Conservation (phyloP, 64 coral and sea anemone genomes). For the Anthopleura sola region DNA sequence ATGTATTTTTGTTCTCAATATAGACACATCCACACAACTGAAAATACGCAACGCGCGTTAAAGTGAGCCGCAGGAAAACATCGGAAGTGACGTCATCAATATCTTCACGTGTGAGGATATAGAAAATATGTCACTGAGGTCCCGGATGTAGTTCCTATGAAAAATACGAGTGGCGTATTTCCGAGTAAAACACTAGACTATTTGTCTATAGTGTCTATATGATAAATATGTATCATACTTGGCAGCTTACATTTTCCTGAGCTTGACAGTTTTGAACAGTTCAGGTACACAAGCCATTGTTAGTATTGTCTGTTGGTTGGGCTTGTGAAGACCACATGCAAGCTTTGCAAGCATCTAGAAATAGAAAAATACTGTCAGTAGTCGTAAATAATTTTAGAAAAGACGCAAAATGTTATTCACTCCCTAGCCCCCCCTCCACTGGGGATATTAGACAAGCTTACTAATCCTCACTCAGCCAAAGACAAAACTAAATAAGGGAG, state of each 20-base stretch:
- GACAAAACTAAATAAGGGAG: too few relatives aligned
- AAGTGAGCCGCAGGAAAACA: too few relatives aligned
- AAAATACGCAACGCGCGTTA: too few relatives aligned
- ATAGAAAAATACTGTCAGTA: neutral
- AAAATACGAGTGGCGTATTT: too few relatives aligned
- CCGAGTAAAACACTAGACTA: too few relatives aligned
- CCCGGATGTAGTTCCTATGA: neutral
- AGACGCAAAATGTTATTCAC: neutral
- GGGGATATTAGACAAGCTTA: too few relatives aligned
- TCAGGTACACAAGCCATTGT: constrained; percentile 48
- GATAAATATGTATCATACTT: neutral
- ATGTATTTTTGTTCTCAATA: too few relatives aligned
- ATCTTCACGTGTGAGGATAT: too few relatives aligned
- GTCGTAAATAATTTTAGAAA: neutral
- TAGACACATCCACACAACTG: too few relatives aligned
- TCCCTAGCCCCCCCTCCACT: neutral
- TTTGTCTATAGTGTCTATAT: neutral
- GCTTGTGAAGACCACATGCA: constrained; percentile 79
- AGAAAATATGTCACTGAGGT: too few relatives aligned
- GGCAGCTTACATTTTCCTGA: constrained; percentile 87
- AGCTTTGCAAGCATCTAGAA: constrained; percentile 89
- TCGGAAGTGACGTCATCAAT: too few relatives aligned
- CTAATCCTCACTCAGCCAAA: too few relatives aligned
- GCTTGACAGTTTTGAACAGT: constrained; percentile 66
- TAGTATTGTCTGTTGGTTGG: constrained; percentile 84